Percentiles rank a stretch among this genome's conserved stretches.
These are phyloP conservation scores for Pelodytes ibericus DNA, from an alignment of 2,797 vertebrate genomes.

Conservation along the genomic window DNA sequence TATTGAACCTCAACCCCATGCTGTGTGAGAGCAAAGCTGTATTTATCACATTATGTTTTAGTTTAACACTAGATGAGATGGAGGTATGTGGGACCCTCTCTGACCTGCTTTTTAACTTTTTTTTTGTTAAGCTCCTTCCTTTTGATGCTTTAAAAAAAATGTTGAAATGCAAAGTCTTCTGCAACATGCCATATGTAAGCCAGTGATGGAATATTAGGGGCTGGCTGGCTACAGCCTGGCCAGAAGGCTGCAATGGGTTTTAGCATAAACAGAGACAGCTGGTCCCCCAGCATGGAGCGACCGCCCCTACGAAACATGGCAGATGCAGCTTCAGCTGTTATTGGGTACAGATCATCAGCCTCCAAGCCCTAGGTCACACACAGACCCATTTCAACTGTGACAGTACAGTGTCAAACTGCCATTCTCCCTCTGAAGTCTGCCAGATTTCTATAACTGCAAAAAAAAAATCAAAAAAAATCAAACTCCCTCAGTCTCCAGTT, in stretches of 20 bases:
- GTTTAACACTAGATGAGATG: neutral
- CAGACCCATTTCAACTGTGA: constrained; percentile 70
- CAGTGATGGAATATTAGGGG: constrained; percentile 55
- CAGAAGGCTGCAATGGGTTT: constrained; percentile 68
- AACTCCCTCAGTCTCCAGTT: constrained; percentile 60
- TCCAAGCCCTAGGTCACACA: constrained; percentile 72
- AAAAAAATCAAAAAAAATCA: constrained; percentile 7
- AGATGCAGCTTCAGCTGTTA: constrained; percentile 81
- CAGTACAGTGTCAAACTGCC: constrained; percentile 78
- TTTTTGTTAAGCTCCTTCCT: neutral
- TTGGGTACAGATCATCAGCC: constrained; percentile 68
- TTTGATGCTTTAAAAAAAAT: constrained; percentile 29
- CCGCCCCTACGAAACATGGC: constrained; percentile 66
- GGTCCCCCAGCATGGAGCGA: constrained; percentile 77
- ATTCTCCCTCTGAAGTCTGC: constrained; percentile 70
- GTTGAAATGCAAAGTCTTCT: constrained; percentile 39
- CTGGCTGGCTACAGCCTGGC: constrained; percentile 60
- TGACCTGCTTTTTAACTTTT: neutral
- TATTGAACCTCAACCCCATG: no score
- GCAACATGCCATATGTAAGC: constrained; percentile 63
- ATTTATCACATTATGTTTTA: no score
- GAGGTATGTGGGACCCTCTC: neutral
- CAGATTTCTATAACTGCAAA: constrained; percentile 63
- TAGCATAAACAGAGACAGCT: constrained; percentile 77
- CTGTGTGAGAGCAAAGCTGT: no score